Evolutionary conservation across 1,140 invertebrate genomes (phyloP).

Genomic region (Drosophila cardini): DNA sequence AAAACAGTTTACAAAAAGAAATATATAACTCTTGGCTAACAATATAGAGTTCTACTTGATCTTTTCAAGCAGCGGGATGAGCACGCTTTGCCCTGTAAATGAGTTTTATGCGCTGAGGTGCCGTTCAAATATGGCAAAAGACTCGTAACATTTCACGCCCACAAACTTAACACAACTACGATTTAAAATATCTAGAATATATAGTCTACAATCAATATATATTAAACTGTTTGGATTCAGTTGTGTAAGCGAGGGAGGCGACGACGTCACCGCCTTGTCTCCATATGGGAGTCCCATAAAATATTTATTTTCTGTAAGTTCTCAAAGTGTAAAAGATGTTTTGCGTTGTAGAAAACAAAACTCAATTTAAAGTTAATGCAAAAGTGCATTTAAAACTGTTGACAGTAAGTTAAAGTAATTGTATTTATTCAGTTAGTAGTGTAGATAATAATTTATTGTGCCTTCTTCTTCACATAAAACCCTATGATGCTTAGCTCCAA

Average conservation of each 20-base stretch:
- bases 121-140: conserved; percentile 13
- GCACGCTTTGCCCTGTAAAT: neutral
- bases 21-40: conserved; percentile 13
- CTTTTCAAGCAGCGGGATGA: neutral
- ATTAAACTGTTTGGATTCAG: conserved; percentile 26
- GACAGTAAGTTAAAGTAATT: neutral
- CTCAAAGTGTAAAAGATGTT: neutral
- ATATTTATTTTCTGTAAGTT: conserved; percentile 15
- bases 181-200: neutral
- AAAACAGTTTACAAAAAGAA: conserved; percentile 14
- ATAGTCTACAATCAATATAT: conserved; percentile 7
- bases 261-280: conserved; percentile 7
- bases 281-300: conserved; percentile 2
- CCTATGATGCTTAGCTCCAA: neutral
- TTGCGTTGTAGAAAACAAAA: conserved; percentile 14
- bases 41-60: conserved; percentile 1
- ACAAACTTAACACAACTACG: conserved; percentile 11
- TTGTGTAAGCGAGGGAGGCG: conserved; percentile 50
- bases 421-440: no score
- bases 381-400: neutral
- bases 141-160: conserved; percentile 24
- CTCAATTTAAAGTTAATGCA: neutral
- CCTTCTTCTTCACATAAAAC: neutral
- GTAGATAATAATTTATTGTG: no score
- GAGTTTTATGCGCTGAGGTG: neutral